Evolutionary conservation across 2,113 vertebrate species (phyloP), one percentile per base, ranked within the genome.

Genomic region (Platycercus adscitus): DNA sequence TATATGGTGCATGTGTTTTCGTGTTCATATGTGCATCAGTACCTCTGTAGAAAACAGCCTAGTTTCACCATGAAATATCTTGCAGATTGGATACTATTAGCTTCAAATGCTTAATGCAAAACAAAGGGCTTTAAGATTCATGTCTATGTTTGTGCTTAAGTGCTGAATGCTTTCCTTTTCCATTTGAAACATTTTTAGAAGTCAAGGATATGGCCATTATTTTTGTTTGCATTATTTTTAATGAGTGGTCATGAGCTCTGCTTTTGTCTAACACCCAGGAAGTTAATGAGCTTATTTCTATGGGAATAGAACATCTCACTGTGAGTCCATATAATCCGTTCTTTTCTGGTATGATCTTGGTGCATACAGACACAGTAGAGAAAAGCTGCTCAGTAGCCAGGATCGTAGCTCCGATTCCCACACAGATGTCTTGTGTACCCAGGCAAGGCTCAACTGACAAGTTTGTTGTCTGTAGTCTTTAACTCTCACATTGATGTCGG

Each of bases 201-300:
- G 9, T 26, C 16, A 21, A 56, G 56, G 39, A 44, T 18, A 33
- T 80, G 52, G 21, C 24, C 17, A 5, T 76, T 94, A 26, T 88
- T 91, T 84, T 39, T 78, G 39, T 75, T 81, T 75, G 17, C 49
- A 5, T 35, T 60, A 18, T 83, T 90, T 83, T 17, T 50, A 43
- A 83, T 64, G 43, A 50, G 9, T 43, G 20, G 52, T 47, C 61
- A 14, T 15, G 52, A 79, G 26, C 35, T 24, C 43, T 71, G 43
- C 23, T 89, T 87, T 87, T 94, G 39, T 87, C 73, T 71, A 66
- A 50, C 15, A 75, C 24, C 55, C 0, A 12, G 28, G 50, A 89
- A 55, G n/a, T 68, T 87, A 95, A 94, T 91, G 77, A 81, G 28
- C 37, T 95, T 83, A 78, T 69, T 89, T 73, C 84, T 44, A 43